Conservation (phyloP, 2,797 vertebrate genomes). For the Anniella stebbinsi region DNA sequence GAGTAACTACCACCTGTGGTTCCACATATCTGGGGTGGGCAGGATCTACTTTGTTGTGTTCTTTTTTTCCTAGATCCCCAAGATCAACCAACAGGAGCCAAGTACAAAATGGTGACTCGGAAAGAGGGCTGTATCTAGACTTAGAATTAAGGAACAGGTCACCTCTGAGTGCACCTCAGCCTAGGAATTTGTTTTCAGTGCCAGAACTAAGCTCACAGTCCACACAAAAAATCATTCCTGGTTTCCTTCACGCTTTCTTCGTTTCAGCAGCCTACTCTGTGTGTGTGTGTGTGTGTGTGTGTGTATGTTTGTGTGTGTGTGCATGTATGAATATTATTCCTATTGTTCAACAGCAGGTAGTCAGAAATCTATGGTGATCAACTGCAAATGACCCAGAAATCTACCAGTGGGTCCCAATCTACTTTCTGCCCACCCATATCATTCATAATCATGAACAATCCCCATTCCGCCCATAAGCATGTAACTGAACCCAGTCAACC, state of each 20-base stretch:
- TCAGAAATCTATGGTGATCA: not conserved
- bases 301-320: too few relatives aligned
- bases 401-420: not conserved
- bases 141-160: not conserved
- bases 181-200: not conserved
- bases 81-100: not conserved
- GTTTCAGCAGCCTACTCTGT: not conserved
- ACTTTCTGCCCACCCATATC: not conserved
- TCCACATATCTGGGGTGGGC: not conserved
- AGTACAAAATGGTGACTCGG: not conserved
- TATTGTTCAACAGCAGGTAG: not conserved
- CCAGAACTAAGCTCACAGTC: not conserved
- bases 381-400: not conserved
- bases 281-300: too few relatives aligned
- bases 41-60: not conserved
- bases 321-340: too few relatives aligned
- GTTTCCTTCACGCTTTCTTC: not conserved
- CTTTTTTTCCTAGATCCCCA: not conserved
- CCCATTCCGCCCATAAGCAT: not conserved
- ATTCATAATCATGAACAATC: not conserved
- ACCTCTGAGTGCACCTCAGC: not conserved
- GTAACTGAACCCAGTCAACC: not conserved
- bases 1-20: not conserved
- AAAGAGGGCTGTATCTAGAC: not conserved
- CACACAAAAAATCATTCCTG: not conserved